Percentiles rank a stretch among this genome's conserved stretches.
These are phyloP conservation scores for Iphiclides podalirius DNA, from an alignment of 2,888 invertebrate species.

Conservation along the genomic window DNA sequence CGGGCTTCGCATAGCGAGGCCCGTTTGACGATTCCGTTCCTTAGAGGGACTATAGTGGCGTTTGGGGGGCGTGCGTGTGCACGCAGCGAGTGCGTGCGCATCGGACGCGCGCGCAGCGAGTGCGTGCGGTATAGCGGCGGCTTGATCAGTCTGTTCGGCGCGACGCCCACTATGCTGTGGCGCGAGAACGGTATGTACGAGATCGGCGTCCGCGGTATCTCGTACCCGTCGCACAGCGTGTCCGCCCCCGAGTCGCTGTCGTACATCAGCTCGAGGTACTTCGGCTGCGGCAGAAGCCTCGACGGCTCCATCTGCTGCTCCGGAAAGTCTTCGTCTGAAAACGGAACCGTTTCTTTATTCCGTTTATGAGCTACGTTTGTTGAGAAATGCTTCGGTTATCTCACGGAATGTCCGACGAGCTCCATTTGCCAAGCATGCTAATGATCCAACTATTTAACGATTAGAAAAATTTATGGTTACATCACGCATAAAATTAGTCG, in stretches of 20 bases:
- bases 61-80: slow-evolving; percentile 54
- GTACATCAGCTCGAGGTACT: slow-evolving; percentile 84
- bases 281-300: slow-evolving; percentile 69
- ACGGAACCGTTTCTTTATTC: background rate
- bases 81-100: slow-evolving; percentile 29
- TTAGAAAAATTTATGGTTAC: too few species aligned
- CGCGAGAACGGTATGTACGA: slow-evolving; percentile 52
- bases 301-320: slow-evolving; percentile 70
- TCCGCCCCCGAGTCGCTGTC: slow-evolving; percentile 72
- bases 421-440: too few species aligned
- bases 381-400: too few species aligned
- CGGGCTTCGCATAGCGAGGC: slow-evolving; percentile 58
- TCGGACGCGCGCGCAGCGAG: slow-evolving; percentile 38
- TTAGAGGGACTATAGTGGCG: slow-evolving; percentile 66
- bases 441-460: too few species aligned
- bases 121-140: slow-evolving; percentile 56
- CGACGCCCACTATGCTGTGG: slow-evolving; percentile 68
- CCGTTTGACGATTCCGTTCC: slow-evolving; percentile 59
- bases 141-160: slow-evolving; percentile 58
- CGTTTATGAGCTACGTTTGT: too few species aligned
- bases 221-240: slow-evolving; percentile 80
- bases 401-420: too few species aligned
- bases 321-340: slow-evolving; percentile 60
- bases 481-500: too few species aligned
- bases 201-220: slow-evolving; percentile 76